phyloP scores from a whole-genome alignment of 2,888 invertebrate species.

The Drosophila conformis region DNA sequence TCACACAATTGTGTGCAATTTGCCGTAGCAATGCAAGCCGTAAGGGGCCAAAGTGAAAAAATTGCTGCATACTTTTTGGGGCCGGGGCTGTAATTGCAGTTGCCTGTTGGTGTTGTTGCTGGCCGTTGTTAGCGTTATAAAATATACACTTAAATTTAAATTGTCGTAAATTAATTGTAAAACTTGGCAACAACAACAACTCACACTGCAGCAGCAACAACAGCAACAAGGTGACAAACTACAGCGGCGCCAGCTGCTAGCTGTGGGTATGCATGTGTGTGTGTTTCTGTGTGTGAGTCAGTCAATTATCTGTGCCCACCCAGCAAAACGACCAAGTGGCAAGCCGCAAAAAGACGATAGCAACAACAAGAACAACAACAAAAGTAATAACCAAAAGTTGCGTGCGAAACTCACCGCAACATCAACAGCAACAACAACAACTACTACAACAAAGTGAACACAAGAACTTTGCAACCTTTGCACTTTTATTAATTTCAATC shows the following conservation, averaged over 20 bases:
- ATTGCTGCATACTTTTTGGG: conserved; percentile 58
- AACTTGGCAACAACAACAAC: conserved; percentile 22
- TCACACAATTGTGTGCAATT: conserved; percentile 37
- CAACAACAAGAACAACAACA: conserved; percentile 23
- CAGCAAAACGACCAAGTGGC: conserved; percentile 49
- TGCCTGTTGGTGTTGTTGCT: conserved; percentile 3
- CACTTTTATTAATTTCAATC: conserved; percentile 72
- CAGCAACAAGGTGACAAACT: conserved; percentile 19
- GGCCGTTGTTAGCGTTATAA: conserved; percentile 43
- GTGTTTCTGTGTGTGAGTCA: conserved; percentile 28
- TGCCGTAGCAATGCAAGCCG: conserved; percentile 33
- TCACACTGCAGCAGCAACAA: conserved; percentile 9
- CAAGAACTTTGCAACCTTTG: conserved; percentile 71
- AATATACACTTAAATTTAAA: conserved; percentile 71
- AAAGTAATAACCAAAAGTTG: conserved; percentile 51
- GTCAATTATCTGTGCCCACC: conserved; percentile 59
- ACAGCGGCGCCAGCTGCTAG: neutral
- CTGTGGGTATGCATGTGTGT: conserved; percentile 7
- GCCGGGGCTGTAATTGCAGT: conserved; percentile 43
- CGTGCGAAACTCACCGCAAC: conserved; percentile 39
- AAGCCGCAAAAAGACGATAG: conserved; percentile 47
- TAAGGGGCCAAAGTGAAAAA: conserved; percentile 28
- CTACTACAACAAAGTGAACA: conserved; percentile 37
- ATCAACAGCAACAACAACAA: conserved; percentile 13
- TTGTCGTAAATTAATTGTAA: conserved; percentile 72